These are phyloP conservation scores for Falco punctatus DNA, from an alignment of 2,113 vertebrate genomes.

Conservation along the genomic window DNA sequence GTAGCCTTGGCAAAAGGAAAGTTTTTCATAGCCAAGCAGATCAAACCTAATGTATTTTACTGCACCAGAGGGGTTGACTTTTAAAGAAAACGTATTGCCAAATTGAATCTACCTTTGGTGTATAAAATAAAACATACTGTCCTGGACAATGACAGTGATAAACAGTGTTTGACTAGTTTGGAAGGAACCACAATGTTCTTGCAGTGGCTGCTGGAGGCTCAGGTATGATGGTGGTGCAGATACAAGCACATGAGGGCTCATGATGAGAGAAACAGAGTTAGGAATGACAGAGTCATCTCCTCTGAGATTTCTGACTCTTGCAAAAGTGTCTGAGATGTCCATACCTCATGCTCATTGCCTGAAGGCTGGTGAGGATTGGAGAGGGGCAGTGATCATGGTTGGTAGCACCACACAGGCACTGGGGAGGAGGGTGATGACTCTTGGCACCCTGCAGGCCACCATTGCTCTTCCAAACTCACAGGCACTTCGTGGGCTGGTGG, in stretches of 20 bases:
- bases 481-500: not conserved
- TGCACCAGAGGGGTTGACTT: conserved; percentile 44
- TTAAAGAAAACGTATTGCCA: conserved; percentile 57
- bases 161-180: conserved; percentile 5
- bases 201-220: not conserved
- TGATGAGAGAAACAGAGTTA: not conserved
- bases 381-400: not conserved
- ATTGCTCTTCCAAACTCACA: not conserved
- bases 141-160: conserved; percentile 26
- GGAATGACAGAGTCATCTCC: not conserved
- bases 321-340: not conserved
- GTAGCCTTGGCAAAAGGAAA: conserved; percentile 70
- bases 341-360: not conserved
- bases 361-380: not conserved
- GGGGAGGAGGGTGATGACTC: not conserved
- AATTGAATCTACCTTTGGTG: conserved; percentile 60
- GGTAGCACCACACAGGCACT: not conserved
- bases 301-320: not conserved
- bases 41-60: conserved; percentile 76
- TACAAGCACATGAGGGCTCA: not conserved
- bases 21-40: conserved; percentile 72
- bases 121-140: conserved; percentile 57
- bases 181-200: not conserved
- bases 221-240: not conserved
- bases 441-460: not conserved